Evolutionary conservation across 2,888 invertebrate genomes (phyloP).

Genomic region (Drosophila anceps): DNA sequence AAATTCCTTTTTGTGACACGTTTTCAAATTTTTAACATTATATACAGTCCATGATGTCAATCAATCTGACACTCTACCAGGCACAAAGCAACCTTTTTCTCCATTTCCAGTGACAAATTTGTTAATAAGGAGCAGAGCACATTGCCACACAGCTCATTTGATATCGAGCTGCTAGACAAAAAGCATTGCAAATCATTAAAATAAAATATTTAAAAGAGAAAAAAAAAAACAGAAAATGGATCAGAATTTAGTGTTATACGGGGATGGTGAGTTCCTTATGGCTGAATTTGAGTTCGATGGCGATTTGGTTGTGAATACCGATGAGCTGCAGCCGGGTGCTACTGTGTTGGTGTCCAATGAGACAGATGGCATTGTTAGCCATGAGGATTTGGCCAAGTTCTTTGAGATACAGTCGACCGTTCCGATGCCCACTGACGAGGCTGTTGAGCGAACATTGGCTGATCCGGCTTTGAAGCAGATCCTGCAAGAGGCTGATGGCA

Average conservation of each 20-base stretch:
- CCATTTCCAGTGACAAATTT: constrained; percentile 14
- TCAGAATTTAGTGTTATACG: constrained; percentile 10
- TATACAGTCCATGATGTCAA: constrained; percentile 3
- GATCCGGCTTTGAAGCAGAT: constrained; percentile 63
- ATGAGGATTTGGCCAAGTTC: constrained; percentile 45
- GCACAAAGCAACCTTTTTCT: constrained; percentile 1
- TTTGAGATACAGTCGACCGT: constrained; percentile 31
- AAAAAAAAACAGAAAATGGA: constrained; percentile 16
- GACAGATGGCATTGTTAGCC: constrained; percentile 38
- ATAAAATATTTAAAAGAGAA: neutral
- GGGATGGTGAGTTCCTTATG: constrained; percentile 48
- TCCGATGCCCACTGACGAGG: constrained; percentile 35
- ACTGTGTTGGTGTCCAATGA: constrained; percentile 62
- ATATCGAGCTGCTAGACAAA: constrained; percentile 10
- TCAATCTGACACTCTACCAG: constrained; percentile 5
- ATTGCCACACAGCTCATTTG: constrained; percentile 13
- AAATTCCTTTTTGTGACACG: neutral
- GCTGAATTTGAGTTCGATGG: constrained; percentile 60
- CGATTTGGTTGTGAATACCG: constrained; percentile 23
- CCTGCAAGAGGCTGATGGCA: constrained; percentile 46
- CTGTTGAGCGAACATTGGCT: constrained; percentile 58
- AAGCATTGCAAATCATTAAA: neutral
- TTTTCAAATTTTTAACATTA: neutral
- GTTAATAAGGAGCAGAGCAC: neutral
- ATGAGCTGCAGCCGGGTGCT: constrained; percentile 49